Percentiles rank a stretch among this genome's conserved stretches.
Evolutionary conservation across 2,113 vertebrate species (phyloP).

Genomic region (Prinia subflava): DNA sequence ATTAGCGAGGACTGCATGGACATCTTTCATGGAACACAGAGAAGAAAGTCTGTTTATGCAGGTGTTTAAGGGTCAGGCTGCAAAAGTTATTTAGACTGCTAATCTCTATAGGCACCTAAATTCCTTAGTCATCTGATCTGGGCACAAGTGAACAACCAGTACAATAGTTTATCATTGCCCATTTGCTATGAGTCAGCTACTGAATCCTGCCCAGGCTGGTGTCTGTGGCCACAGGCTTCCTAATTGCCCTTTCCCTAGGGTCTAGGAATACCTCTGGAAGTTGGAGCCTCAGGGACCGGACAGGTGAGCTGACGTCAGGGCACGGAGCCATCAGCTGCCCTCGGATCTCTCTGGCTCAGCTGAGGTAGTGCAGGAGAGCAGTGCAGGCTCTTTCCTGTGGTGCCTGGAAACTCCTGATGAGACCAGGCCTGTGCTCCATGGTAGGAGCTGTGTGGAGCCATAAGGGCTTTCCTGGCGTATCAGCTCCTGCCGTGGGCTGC

Average conservation of each 20-base stretch:
- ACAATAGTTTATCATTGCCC: background rate
- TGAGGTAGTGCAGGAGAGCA: background rate
- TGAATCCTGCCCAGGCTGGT: background rate
- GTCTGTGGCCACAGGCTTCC: background rate
- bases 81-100: background rate
- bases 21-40: background rate
- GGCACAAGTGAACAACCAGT: background rate
- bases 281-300: background rate
- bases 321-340: background rate
- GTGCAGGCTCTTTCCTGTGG: background rate
- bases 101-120: constrained; percentile 9
- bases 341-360: accelerated
- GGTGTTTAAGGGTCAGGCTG: background rate
- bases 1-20: background rate
- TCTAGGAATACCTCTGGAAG: background rate
- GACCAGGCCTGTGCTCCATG: background rate
- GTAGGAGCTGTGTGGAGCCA: background rate
- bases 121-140: constrained; percentile 43
- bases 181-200: constrained; percentile 19
- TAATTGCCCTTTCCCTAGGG: background rate
- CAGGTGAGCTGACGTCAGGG: accelerated
- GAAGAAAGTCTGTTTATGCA: background rate
- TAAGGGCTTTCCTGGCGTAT: background rate
- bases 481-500: background rate
- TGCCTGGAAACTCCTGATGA: background rate